These are phyloP conservation scores for Atherinosoma microstoma DNA, from an alignment of 2,797 vertebrate species.

Conservation along the genomic window DNA sequence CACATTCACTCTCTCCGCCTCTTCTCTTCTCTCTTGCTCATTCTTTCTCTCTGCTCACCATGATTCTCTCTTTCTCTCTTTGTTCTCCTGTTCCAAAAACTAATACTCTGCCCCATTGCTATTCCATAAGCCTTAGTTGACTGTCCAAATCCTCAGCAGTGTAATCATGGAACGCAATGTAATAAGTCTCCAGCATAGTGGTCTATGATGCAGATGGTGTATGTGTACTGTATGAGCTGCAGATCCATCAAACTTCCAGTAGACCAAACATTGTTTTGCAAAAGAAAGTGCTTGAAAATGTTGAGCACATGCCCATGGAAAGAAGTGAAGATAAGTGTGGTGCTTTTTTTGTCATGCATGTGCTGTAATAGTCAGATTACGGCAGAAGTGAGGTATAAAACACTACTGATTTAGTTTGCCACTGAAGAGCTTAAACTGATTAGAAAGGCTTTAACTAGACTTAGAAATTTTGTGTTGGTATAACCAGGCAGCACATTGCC, in stretches of 20 bases:
- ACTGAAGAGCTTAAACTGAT: slow-evolving; percentile 67
- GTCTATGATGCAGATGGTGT: slow-evolving; percentile 34
- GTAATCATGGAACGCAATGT: slow-evolving; percentile 58
- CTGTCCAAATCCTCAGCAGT: slow-evolving; percentile 60
- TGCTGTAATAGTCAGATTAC: slow-evolving; percentile 27
- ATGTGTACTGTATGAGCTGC: slow-evolving; percentile 22
- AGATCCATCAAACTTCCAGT: slow-evolving; percentile 31
- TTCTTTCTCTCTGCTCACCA: slow-evolving; percentile 30
- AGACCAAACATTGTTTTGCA: slow-evolving; percentile 44
- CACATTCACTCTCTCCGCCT: slow-evolving; percentile 20
- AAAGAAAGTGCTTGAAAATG: slow-evolving; percentile 20
- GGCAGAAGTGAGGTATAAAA: slow-evolving; percentile 39
- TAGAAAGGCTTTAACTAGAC: slow-evolving; percentile 59
- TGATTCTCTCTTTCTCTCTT: slow-evolving; percentile 39
- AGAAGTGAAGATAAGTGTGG: slow-evolving; percentile 18
- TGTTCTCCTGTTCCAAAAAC: slow-evolving; percentile 52
- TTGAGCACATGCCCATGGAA: slow-evolving; percentile 14
- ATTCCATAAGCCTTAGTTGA: slow-evolving; percentile 69
- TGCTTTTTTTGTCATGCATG: slow-evolving; percentile 35
- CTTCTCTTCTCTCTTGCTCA: slow-evolving; percentile 11
- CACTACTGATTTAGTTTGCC: slow-evolving; percentile 49
- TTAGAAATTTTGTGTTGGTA: slow-evolving; percentile 58
- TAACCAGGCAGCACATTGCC: slow-evolving; percentile 57
- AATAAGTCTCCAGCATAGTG: slow-evolving; percentile 51
- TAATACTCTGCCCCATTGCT: slow-evolving; percentile 60